Conservation (phyloP, 2,888 invertebrate species). For the Sinotaia quadrata region DNA sequence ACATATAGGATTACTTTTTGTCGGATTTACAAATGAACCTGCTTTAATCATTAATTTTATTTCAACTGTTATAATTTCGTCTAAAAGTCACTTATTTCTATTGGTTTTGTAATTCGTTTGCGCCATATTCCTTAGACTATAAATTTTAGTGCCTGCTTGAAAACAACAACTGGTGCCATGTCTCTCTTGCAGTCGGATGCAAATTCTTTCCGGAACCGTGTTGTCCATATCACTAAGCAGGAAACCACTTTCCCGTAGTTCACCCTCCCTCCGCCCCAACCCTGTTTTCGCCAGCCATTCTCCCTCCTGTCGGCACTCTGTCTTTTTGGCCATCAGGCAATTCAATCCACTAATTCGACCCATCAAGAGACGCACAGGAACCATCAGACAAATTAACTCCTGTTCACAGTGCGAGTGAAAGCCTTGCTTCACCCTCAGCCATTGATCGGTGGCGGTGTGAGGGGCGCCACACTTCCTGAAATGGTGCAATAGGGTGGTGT, state of each 20-base stretch:
- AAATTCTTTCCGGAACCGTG: too few relatives aligned
- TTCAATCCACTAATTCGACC: conserved; percentile 25
- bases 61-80: too few relatives aligned
- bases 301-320: background rate
- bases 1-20: too few relatives aligned
- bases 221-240: too few relatives aligned
- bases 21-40: too few relatives aligned
- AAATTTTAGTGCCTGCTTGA: background rate
- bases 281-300: background rate
- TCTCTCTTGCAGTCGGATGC: too few relatives aligned
- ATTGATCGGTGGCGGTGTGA: background rate
- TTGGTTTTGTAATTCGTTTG: too few relatives aligned
- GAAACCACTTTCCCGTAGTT: background rate
- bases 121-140: too few relatives aligned
- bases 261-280: background rate
- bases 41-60: too few relatives aligned
- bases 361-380: conserved; percentile 20
- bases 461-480: too few relatives aligned
- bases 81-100: too few relatives aligned
- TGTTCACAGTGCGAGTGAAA: conserved; percentile 21
- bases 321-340: conserved; percentile 13
- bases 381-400: conserved; percentile 32
- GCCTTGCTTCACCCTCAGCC: conserved; percentile 1
- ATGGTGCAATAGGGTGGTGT: too few relatives aligned
- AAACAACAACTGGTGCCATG: background rate